Base-by-base conservation (phyloP, 1,140 invertebrate species). In the Nymphalis io region DNA sequence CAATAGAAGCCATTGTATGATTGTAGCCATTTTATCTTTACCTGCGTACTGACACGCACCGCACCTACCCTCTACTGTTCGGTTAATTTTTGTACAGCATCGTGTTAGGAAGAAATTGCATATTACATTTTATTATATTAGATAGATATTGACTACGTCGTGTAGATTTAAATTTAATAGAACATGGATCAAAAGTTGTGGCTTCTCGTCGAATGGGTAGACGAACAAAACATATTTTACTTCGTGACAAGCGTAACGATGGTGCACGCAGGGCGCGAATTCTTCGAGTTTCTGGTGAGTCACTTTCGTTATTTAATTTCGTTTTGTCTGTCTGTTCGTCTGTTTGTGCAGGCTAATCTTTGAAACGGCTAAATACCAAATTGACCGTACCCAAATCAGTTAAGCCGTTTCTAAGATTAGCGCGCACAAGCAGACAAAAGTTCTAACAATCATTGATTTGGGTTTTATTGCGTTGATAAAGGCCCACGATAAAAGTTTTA, bases 191-290 rank as follows among this genome's bases (percentile, higher is more conserved):
- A 70, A 44, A 67, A 66, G 21, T n/a, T 84, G 8, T 88, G 86
- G 86, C 53, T 87, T 15, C 69, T 88, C 15, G 79, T 88, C 8
- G 84, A 87, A 61, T 87, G 81, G 80, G 64, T 83, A 5, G 80
- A 82, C 40, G 79, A 81, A 40, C 55, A 59, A 0, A 73, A 82
- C 27, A 53, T 82, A 6, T 82, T 80, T 73, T 70, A 18, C 68
- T 85, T 10, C 69, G 74, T n/a, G 48, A 70, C 8, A 78, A 76
- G 57, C 65, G 76, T 39, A 74, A 60, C 27, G 69, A 73, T 40
- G 61, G 61, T n/a, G 55, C 76, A 18, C 74, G 76, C 20, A 75
- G 79, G 27, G 86, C 77, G 8, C 71, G 81, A 68, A 73, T 88
- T 51, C 21, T 86, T 16, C 69, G 75, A 16, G 72, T 84, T 44